Evolutionary conservation across 2,113 vertebrate species (phyloP).

Genomic region (Crotalus tigris): DNA sequence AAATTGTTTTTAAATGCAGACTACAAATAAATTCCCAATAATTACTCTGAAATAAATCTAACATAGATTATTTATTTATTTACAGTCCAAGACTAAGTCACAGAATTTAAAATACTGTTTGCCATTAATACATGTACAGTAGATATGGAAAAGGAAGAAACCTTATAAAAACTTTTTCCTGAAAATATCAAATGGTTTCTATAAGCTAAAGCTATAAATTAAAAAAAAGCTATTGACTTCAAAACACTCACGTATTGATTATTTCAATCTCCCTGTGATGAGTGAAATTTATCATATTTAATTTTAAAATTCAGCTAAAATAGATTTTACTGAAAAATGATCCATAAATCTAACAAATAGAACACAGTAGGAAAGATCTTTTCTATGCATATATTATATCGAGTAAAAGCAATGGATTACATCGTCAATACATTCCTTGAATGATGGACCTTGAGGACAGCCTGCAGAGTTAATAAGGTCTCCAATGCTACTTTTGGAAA

Average conservation of each 20-base stretch:
- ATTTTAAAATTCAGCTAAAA: not conserved
- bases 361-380: not conserved
- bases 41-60: not conserved
- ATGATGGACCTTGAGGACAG: not conserved
- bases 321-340: not conserved
- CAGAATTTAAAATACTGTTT: not conserved
- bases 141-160: not conserved
- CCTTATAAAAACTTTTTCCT: not conserved
- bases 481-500: not conserved
- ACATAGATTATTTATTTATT: not conserved
- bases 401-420: fast-evolving
- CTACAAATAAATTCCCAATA: not conserved
- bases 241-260: not conserved
- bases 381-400: not conserved
- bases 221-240: not conserved
- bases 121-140: not conserved
- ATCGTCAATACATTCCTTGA: not conserved
- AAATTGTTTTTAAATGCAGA: not conserved
- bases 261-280: not conserved
- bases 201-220: not conserved
- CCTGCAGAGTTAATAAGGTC: not conserved
- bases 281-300: not conserved
- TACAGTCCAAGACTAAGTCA: not conserved
- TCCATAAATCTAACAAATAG: not conserved
- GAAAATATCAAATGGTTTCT: not conserved